Percentiles rank a stretch among this genome's conserved stretches.
phyloP scores from a whole-genome alignment of 2,888 invertebrate genomes.

The Platycheirus albimanus region DNA sequence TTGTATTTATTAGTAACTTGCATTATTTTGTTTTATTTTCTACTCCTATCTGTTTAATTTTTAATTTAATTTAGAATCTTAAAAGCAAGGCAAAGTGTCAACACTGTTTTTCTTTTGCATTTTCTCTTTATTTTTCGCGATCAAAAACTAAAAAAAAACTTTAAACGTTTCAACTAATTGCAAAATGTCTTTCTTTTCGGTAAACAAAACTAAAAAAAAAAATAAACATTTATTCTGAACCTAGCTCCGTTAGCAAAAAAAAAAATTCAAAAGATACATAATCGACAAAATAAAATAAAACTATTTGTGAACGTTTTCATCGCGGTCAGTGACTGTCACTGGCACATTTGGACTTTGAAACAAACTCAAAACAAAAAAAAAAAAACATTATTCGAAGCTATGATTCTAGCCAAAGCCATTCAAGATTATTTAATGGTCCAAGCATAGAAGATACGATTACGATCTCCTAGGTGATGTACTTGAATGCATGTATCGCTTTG shows the following conservation, averaged over 20 bases:
- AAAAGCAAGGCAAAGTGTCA: constrained; percentile 11
- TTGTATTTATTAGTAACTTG: too few relatives aligned
- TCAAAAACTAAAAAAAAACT: constrained; percentile 8
- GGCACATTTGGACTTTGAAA: constrained; percentile 59
- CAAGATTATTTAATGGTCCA: neutral
- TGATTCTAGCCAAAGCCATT: neutral
- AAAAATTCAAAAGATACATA: neutral
- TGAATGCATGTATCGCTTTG: constrained; percentile 12
- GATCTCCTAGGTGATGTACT: too few relatives aligned
- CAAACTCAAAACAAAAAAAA: too few relatives aligned
- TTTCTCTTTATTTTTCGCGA: neutral
- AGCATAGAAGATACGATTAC: neutral
- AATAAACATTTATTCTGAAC: neutral
- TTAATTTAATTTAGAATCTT: too few relatives aligned
- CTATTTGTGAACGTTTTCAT: constrained; percentile 26
- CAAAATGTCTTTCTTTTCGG: constrained; percentile 33
- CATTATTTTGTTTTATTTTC: too few relatives aligned
- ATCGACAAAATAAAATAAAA: neutral
- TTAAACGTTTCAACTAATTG: constrained; percentile 32
- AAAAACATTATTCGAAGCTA: too few relatives aligned
- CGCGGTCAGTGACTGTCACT: constrained; percentile 67
- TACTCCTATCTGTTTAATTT: too few relatives aligned
- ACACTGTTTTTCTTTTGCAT: neutral
- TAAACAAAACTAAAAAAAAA: constrained; percentile 25
- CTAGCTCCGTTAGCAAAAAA: neutral